Base-by-base conservation (phyloP, 2,797 vertebrate species). In the Lacerta bilineata region DNA sequence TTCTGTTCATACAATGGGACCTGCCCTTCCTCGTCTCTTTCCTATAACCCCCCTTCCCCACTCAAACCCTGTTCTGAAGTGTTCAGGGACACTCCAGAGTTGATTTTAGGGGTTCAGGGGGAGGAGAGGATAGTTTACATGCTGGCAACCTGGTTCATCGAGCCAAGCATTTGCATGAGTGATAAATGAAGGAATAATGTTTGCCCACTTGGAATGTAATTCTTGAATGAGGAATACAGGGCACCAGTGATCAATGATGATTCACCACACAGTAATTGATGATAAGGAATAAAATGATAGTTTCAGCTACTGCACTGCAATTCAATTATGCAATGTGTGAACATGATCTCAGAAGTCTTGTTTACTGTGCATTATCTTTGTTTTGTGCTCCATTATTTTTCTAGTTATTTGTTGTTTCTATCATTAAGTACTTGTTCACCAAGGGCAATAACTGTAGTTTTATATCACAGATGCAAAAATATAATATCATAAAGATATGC, bases 201-300 rank as follows among this genome's bases (percentile, higher is more conserved):
- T 83, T 88, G 72, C 36, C 71, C n/a, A 66, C 43, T 46, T 36
- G 59, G 39, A 64, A 36, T 50, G n/a, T 88, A 68, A 83, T 77
- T 83, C 61, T 76, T 76, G 20, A 77, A 50, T 68, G 46, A 27
- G 43, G 41, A 71, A 80, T 13, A 79, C 43, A 80, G n/a, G 33
- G 43, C 4, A 11, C 4, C 33, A 25, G 20, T 36, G 20, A 61
- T 39, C n/a, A 39, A 55, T 61, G 29, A 23, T 80, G 50, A 27
- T 27, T 68, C 36, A 68, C 8, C 1, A 36, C 13, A 25, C 33
- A 86, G 41, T 36, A 66, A 33, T 13, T 71, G 68, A 69, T 69
- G 8, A 9, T n/a, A 27, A 69, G 68, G 68, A 25, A 25, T 27
- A 29, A 69, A 36, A 78, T 78, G 29, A n/a, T 59, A 72, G 55